Conservation (phyloP, 2,888 invertebrate genomes). For the Meliscaeva auricollis region DNA sequence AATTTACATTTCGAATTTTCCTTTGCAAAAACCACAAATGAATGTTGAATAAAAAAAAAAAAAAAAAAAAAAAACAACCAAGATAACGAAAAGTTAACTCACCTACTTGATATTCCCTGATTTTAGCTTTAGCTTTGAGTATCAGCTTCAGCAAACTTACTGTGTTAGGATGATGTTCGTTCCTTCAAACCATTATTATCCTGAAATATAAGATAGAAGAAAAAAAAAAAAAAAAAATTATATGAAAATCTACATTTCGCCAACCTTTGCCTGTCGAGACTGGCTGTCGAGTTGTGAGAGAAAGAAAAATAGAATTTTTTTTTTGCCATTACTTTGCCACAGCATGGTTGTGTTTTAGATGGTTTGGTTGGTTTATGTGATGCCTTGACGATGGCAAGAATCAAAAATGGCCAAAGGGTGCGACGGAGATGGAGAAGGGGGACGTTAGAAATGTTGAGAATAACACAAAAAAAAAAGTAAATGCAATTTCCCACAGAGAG, state of each 20-base stretch:
- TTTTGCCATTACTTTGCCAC: slow-evolving; percentile 31
- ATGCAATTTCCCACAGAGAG: slow-evolving; percentile 62
- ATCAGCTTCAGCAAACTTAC: background rate
- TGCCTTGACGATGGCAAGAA: background rate
- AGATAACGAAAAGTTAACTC: slow-evolving; percentile 59
- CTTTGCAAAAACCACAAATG: slow-evolving; percentile 45
- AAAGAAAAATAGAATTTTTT: background rate
- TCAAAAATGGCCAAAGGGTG: background rate
- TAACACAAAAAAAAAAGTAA: slow-evolving; percentile 23
- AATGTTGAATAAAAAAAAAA: slow-evolving; percentile 25
- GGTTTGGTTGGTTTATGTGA: background rate
- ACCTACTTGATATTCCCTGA: slow-evolving; percentile 70
- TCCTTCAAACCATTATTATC: slow-evolving; percentile 3
- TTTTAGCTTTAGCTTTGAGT: slow-evolving; percentile 49
- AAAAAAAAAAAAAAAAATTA: slow-evolving; percentile 8
- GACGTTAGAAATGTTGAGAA: background rate
- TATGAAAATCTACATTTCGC: slow-evolving; percentile 36
- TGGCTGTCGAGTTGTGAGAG: slow-evolving; percentile 42
- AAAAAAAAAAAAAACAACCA: background rate
- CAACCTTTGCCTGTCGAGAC: slow-evolving; percentile 44
- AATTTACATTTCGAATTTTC: slow-evolving; percentile 75
- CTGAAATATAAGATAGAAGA: slow-evolving; percentile 16
- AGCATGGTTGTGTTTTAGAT: background rate
- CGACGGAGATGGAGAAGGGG: background rate
- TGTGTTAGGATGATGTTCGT: slow-evolving; percentile 12